A percentile compares a stretch with the other conserved stretches of the same genome.
Evolutionary conservation across 1,140 invertebrate species (phyloP).

Genomic region (Lasaia peninsularis): DNA sequence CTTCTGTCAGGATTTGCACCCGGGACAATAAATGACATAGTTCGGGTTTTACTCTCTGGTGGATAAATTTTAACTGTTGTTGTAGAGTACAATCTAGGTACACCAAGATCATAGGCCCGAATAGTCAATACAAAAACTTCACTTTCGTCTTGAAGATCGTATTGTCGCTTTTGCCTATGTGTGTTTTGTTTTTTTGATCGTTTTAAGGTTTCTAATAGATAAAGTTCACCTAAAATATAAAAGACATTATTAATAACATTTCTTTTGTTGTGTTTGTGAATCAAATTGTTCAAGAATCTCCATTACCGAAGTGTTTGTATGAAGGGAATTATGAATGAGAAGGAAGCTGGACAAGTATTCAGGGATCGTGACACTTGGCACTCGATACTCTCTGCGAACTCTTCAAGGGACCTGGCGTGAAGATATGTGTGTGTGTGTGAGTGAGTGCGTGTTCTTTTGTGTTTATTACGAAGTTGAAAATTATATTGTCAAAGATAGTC

Average conservation of each 20-base stretch:
- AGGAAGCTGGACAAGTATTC: too few relatives aligned
- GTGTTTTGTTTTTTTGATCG: constrained; percentile 68
- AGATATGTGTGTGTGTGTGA: too few relatives aligned
- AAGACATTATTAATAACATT: background rate
- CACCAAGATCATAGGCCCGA: constrained; percentile 88
- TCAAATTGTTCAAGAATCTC: too few relatives aligned
- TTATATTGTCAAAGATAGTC: background rate
- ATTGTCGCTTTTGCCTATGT: constrained; percentile 71
- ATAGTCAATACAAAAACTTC: constrained; percentile 82
- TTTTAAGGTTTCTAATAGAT: constrained; percentile 74
- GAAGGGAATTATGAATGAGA: too few relatives aligned
- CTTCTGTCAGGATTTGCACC: constrained; percentile 83
- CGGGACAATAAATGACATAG: constrained; percentile 88
- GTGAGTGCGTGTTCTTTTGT: too few relatives aligned
- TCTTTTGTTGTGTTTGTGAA: too few relatives aligned
- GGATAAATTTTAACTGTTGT: constrained; percentile 83
- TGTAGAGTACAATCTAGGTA: constrained; percentile 83
- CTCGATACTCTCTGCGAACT: too few relatives aligned
- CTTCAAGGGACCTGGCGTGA: too few relatives aligned
- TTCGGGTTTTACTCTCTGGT: constrained; percentile 81
- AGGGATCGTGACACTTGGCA: too few relatives aligned
- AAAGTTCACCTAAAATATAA: constrained; percentile 66
- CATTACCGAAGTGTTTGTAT: too few relatives aligned
- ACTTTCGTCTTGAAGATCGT: constrained; percentile 63
- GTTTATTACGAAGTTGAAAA: too few relatives aligned